These are phyloP conservation scores for Pandemis cinnamomeana DNA, from an alignment of 2,888 invertebrate genomes.

Conservation along the genomic window DNA sequence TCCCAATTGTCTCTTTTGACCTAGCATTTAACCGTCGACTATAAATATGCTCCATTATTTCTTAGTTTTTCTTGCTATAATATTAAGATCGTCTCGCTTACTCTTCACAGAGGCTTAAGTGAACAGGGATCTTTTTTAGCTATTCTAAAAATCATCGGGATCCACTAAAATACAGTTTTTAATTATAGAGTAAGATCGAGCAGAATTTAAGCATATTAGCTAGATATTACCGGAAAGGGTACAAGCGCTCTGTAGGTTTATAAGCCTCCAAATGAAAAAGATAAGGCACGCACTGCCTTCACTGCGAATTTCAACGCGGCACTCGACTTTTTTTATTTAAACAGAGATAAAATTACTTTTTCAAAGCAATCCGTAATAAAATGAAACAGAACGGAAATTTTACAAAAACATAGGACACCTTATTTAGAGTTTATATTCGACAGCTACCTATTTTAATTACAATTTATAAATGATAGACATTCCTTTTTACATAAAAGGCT, in stretches of 20 bases:
- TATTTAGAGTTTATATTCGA: background rate
- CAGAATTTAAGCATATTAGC: constrained; percentile 45
- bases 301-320: constrained; percentile 70
- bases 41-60: too few species aligned
- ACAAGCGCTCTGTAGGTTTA: constrained; percentile 51
- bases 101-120: background rate
- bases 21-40: background rate
- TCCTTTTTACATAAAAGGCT: background rate
- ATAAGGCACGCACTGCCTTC: constrained; percentile 78
- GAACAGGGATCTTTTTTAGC: too few species aligned
- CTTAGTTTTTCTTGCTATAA: background rate
- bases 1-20: constrained; percentile 6
- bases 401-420: background rate
- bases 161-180: background rate
- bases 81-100: background rate
- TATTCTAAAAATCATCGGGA: too few species aligned
- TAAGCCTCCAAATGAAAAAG: constrained; percentile 61
- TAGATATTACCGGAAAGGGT: constrained; percentile 52
- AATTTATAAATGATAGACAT: background rate
- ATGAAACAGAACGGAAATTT: background rate
- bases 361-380: background rate
- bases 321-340: constrained; percentile 63
- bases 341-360: constrained; percentile 18
- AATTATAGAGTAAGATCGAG: constrained; percentile 15
- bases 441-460: background rate